These are phyloP conservation scores for Polydrusus pterygomalis DNA, from an alignment of 2,888 invertebrate genomes.

Conservation along the genomic window DNA sequence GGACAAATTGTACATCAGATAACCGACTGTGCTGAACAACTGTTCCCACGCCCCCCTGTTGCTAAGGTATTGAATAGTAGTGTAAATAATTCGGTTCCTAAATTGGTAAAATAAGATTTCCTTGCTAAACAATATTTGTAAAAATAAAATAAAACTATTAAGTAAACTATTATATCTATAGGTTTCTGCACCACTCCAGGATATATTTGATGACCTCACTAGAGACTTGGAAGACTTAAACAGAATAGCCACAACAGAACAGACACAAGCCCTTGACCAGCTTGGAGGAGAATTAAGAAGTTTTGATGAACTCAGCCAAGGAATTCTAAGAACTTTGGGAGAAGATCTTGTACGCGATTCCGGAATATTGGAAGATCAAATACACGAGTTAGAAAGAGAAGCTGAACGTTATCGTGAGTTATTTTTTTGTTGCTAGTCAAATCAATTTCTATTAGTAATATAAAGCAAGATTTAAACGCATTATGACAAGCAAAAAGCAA, in stretches of 20 bases:
- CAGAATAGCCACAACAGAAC: background rate
- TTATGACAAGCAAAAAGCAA: background rate
- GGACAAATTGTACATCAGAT: background rate
- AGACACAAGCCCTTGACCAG: background rate
- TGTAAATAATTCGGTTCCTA: no score
- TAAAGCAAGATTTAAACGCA: background rate
- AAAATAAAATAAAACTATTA: background rate
- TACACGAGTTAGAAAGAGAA: background rate
- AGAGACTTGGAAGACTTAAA: background rate
- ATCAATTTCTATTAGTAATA: background rate
- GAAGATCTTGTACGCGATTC: background rate
- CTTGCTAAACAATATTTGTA: no score
- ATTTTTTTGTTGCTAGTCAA: background rate
- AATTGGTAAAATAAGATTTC: no score
- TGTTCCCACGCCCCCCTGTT: background rate
- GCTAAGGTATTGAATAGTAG: background rate
- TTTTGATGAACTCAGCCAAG: background rate
- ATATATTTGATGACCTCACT: background rate
- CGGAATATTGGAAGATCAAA: background rate
- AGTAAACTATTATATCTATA: background rate
- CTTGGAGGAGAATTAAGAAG: constrained; percentile 7
- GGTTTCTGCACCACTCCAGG: background rate
- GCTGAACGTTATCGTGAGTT: background rate
- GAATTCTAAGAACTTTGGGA: background rate
- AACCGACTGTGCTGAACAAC: background rate